Base-by-base conservation (phyloP, 2,113 vertebrate species). In the Trogon melanurus region DNA sequence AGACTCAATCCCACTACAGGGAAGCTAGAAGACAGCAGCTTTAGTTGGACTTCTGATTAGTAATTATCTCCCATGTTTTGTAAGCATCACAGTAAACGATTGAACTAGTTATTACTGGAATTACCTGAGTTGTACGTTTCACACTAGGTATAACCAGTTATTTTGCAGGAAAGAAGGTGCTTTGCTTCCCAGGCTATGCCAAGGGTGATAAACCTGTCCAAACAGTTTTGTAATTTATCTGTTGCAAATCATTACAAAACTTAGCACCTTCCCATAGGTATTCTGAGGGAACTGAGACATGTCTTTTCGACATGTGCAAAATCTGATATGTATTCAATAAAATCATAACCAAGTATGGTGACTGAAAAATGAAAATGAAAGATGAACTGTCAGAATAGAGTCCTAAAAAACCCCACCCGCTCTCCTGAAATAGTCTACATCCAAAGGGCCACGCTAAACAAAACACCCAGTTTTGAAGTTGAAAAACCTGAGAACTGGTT, bases 391-490 rank as follows among this genome's bases (percentile, higher is more conserved):
- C 41, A 83, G n/a, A 76, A 80, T 17, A 8, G 1, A 72, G 16
- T 45, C n/a, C 54, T 83, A 50, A 75, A 84, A 34, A 10, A 0
- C 3, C 5, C 20, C 18, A 70, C 3, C 13, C 9, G 8, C 30
- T 34, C 20, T 41, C 22, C 54, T 61, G 56, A 89, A 81, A 56
- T 34, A 64, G 1, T 4, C 8, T 60, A 13, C 17, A 58, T 51
- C 9, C 32, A 66, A 81, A 48, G 22, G 10, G 19, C 6, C 21
- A 20, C 4, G 10, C 14, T 76, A 64, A 48, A 60, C 22, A 57
- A 79, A 22, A 0, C 6, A 65, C 29, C 3, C 17, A 17, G 5
- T 27, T 29, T 16, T 25, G 45, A 5, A 58, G n/a, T 0, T 22
- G 1, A 57, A 92, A 91, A 90, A 44, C 1, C 5, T 21, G 8